These are phyloP conservation scores for Elgaria multicarinata DNA, from an alignment of 2,113 vertebrate genomes.

Conservation along the genomic window DNA sequence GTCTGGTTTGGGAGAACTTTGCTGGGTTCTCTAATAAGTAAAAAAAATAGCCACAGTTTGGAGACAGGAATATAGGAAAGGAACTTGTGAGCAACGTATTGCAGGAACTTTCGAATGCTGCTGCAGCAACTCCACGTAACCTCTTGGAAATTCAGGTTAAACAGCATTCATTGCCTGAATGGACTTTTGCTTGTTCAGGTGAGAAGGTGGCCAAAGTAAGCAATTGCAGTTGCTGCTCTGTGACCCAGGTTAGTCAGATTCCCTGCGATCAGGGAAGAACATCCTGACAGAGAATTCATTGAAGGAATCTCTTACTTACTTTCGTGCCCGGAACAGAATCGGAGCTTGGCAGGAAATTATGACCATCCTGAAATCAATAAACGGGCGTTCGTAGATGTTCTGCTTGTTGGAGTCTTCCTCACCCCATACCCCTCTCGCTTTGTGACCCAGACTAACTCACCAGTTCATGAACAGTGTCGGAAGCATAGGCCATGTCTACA, in stretches of 20 bases:
- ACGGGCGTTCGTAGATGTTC: not conserved
- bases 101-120: not conserved
- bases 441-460: not conserved
- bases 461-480: not conserved
- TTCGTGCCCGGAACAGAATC: not conserved
- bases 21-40: not conserved
- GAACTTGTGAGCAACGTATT: not conserved
- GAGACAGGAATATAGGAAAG: not conserved
- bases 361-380: not conserved
- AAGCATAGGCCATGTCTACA: no score
- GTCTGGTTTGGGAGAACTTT: not conserved
- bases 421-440: not conserved
- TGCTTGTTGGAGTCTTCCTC: no score
- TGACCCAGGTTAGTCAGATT: not conserved
- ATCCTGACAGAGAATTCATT: not conserved
- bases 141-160: not conserved
- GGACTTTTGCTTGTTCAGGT: rapidly evolving
- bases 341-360: not conserved
- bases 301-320: not conserved
- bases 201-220: not conserved
- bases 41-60: not conserved
- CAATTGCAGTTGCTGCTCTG: not conserved
- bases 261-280: not conserved
- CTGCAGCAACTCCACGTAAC: rapidly evolving
- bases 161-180: not conserved